Conservation (phyloP, 2,888 invertebrate genomes). For the Orthosia cruda region DNA sequence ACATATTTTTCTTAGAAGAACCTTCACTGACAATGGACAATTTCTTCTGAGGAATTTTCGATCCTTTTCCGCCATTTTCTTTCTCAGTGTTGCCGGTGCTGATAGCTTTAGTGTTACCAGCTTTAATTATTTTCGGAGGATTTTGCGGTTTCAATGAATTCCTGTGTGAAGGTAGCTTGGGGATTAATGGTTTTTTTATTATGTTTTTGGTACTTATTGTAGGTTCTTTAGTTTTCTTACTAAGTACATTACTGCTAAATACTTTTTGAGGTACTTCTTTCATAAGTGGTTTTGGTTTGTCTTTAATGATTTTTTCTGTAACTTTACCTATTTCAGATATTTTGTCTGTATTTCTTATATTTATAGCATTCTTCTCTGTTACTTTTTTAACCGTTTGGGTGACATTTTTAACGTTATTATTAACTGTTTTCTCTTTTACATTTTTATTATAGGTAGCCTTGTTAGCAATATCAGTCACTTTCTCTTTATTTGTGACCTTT, state of each 20-base stretch:
- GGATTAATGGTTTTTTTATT: constrained; percentile 15
- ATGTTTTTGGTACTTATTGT: constrained; percentile 26
- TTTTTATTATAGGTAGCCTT: background rate
- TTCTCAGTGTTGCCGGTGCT: constrained; percentile 55
- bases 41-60: constrained; percentile 79
- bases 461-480: background rate
- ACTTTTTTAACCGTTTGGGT: constrained; percentile 23
- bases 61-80: constrained; percentile 64
- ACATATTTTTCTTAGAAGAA: constrained; percentile 69
- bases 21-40: constrained; percentile 60
- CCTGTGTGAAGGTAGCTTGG: constrained; percentile 38
- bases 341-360: constrained; percentile 42
- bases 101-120: constrained; percentile 25
- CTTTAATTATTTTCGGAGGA: constrained; percentile 30
- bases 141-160: constrained; percentile 51
- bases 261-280: constrained; percentile 12
- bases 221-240: constrained; percentile 10
- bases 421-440: background rate
- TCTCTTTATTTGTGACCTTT: constrained; percentile 12
- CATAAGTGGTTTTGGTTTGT: constrained; percentile 5
- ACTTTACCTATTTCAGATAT: constrained; percentile 27
- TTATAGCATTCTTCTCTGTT: constrained; percentile 43
- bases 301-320: constrained; percentile 18
- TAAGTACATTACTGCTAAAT: background rate
- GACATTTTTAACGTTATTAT: background rate